These are phyloP conservation scores for Leucania comma DNA, from an alignment of 2,888 invertebrate genomes.

Conservation along the genomic window DNA sequence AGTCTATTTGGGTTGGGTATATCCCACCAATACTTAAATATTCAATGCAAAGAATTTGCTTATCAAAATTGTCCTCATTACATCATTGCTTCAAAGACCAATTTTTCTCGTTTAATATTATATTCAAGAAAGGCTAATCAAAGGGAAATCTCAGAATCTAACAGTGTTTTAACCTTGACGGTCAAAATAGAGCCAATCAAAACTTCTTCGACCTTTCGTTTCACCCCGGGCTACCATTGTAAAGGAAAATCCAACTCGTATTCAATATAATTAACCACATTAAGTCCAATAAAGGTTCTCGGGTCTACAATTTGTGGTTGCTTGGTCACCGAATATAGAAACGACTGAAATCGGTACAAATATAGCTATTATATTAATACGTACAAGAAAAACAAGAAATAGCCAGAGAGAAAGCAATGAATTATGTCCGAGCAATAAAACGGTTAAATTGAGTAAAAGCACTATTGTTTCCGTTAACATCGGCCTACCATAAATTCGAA, in stretches of 20 bases:
- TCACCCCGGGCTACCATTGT: conserved; percentile 40
- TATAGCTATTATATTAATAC: conserved; percentile 42
- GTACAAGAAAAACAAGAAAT: conserved; percentile 46
- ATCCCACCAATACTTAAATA: neutral
- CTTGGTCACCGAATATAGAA: conserved; percentile 36
- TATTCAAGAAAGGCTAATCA: conserved; percentile 31
- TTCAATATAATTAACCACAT: conserved; percentile 53
- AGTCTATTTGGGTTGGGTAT: neutral
- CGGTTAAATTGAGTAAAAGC: conserved; percentile 73
- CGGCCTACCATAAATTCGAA: conserved; percentile 63
- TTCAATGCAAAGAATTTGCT: conserved; percentile 22
- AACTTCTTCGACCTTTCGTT: conserved; percentile 45
- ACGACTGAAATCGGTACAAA: conserved; percentile 32
- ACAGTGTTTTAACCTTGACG: conserved; percentile 34
- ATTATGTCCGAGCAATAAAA: conserved; percentile 71
- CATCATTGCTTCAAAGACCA: conserved; percentile 3
- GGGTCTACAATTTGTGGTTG: conserved; percentile 47
- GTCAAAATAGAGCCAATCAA: conserved; percentile 49
- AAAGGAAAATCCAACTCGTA: conserved; percentile 36
- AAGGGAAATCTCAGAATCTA: conserved; percentile 22
- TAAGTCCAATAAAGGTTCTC: conserved; percentile 51
- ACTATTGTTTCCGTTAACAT: conserved; percentile 66
- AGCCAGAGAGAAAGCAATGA: conserved; percentile 45
- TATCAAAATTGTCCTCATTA: conserved; percentile 29
- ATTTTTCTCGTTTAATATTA: conserved; percentile 14